Conservation (phyloP, 2,797 vertebrate genomes). For the Ctenopoma kingsleyae region DNA sequence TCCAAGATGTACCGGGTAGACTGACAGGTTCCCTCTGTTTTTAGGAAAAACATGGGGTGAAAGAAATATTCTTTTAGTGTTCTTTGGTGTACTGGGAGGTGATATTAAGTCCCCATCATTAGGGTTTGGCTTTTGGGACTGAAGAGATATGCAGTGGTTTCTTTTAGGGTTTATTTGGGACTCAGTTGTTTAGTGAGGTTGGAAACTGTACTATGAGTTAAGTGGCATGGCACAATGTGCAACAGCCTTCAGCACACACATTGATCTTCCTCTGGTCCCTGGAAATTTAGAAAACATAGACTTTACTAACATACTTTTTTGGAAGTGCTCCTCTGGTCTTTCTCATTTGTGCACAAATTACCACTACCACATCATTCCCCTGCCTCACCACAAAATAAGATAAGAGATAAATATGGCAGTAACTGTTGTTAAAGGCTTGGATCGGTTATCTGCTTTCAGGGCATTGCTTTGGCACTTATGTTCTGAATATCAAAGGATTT, state of each 20-base stretch:
- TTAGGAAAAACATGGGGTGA: conserved; percentile 10
- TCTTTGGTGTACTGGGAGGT: not conserved
- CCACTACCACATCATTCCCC: conserved; percentile 14
- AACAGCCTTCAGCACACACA: conserved; percentile 5
- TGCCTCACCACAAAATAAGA: conserved; percentile 14
- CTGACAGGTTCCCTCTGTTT: conserved; percentile 20
- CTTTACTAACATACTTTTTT: conserved; percentile 1
- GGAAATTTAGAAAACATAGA: conserved; percentile 24
- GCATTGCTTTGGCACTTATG: conserved; percentile 23
- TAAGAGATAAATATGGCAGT: conserved; percentile 22
- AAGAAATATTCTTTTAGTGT: conserved; percentile 1
- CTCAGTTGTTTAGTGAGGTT: conserved; percentile 20
- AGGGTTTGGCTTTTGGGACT: not conserved
- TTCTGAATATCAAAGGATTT: conserved; percentile 56
- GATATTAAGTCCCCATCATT: not conserved
- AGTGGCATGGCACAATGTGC: conserved; percentile 8
- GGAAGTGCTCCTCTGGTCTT: not conserved
- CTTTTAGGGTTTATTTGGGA: conserved; percentile 18
- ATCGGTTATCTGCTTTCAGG: conserved; percentile 39
- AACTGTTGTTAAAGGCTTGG: conserved; percentile 24
- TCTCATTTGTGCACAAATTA: conserved; percentile 20
- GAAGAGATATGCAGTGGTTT: not conserved
- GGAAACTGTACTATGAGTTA: not conserved
- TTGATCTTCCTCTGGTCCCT: conserved; percentile 3
- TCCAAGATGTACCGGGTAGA: conserved; percentile 19